These are phyloP conservation scores for Rhabdomys pumilio DNA, from an alignment of 2,797 vertebrate genomes.

Conservation along the genomic window DNA sequence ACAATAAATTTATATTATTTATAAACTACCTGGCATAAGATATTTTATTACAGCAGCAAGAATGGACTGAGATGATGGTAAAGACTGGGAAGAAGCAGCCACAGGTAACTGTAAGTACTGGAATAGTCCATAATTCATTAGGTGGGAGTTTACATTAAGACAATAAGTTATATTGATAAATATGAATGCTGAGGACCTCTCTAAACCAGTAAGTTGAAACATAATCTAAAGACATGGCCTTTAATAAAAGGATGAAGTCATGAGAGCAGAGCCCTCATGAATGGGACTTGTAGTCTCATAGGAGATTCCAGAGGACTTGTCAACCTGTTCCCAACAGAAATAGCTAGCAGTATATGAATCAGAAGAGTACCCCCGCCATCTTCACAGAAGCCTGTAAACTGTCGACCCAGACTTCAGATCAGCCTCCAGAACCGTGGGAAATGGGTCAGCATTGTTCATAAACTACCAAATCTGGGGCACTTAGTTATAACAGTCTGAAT, in stretches of 20 bases:
- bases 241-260: not conserved
- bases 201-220: not conserved
- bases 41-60: not conserved
- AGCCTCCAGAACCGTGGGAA: not conserved
- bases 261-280: not conserved
- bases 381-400: not conserved
- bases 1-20: not conserved
- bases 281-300: not conserved
- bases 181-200: not conserved
- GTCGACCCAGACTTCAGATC: not conserved
- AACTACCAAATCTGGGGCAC: not conserved
- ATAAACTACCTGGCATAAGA: not conserved
- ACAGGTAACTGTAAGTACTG: no score
- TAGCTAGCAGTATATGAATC: not conserved
- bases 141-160: not conserved
- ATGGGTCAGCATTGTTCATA: not conserved
- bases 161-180: not conserved
- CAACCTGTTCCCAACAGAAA: not conserved
- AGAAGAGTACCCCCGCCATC: not conserved
- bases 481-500: not conserved
- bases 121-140: not conserved
- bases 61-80: not conserved
- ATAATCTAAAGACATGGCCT: not conserved
- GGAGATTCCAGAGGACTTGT: not conserved
- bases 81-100: not conserved